phyloP scores from a whole-genome alignment of 2,797 vertebrate genomes.

The Micrastur ruficollis region DNA sequence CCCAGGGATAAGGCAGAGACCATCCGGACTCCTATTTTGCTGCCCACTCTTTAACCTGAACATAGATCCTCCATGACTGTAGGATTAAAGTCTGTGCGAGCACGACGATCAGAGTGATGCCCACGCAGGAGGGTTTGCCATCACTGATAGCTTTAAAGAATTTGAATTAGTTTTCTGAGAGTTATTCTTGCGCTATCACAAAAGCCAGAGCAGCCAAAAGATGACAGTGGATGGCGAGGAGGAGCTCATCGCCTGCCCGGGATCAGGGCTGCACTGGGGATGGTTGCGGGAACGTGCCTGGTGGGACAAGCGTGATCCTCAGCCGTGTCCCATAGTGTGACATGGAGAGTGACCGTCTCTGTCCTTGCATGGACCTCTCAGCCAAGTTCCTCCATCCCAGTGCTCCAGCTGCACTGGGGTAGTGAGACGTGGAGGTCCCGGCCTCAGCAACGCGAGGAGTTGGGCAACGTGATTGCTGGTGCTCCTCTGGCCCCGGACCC shows the following conservation, averaged over 20 bases:
- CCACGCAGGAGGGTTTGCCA: not conserved
- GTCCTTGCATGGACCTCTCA: not conserved
- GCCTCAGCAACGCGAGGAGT: not conserved
- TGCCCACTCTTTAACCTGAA: not conserved
- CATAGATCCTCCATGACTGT: not conserved
- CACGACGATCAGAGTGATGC: not conserved
- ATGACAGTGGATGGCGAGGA: not conserved
- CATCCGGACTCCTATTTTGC: not conserved
- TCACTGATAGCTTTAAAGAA: not conserved
- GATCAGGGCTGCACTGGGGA: not conserved
- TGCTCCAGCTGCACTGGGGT: not conserved
- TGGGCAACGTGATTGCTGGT: not conserved
- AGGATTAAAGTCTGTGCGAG: not conserved
- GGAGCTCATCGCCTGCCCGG: not conserved
- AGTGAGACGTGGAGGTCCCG: not conserved
- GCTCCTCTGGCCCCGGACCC: not conserved
- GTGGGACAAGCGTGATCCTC: not conserved
- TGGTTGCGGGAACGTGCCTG: not conserved
- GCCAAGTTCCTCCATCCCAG: not conserved
- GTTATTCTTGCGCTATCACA: not conserved
- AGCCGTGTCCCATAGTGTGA: fast-evolving
- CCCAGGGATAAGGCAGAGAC: not conserved
- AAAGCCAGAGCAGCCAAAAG: not conserved
- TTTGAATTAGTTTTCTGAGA: not conserved
- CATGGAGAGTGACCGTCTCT: not conserved